Percentiles rank a stretch among this genome's conserved stretches.
phyloP scores from a whole-genome alignment of 1,140 invertebrate genomes.

The Hesperophylax magnus region DNA sequence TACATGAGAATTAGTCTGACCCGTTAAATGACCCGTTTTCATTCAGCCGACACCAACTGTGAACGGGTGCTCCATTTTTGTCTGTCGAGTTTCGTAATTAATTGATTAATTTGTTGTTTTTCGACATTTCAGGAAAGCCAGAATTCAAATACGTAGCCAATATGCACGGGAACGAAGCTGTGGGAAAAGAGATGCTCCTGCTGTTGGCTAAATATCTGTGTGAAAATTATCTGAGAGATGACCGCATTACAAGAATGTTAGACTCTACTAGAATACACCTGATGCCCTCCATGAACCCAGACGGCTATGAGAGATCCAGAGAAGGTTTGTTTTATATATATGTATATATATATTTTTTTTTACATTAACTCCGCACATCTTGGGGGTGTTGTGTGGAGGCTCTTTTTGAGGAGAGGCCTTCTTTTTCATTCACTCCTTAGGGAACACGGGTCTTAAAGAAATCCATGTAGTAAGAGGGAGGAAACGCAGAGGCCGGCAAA shows the following conservation, averaged over 20 bases:
- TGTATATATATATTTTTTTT: not conserved
- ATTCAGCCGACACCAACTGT: too few relatives aligned
- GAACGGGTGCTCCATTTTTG: too few relatives aligned
- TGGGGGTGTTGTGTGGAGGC: too few relatives aligned
- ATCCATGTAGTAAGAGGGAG: too few relatives aligned
- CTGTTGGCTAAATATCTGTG: slow-evolving; percentile 90
- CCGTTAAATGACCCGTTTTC: too few relatives aligned
- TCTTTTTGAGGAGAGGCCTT: too few relatives aligned
- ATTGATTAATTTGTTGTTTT: not conserved
- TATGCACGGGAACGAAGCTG: slow-evolving; percentile 97
- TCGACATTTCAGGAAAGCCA: slow-evolving; percentile 75
- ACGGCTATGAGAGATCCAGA: slow-evolving; percentile 89
- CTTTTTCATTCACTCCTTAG: too few relatives aligned
- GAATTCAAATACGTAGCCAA: slow-evolving; percentile 96
- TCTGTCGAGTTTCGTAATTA: too few relatives aligned
- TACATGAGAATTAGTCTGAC: too few relatives aligned
- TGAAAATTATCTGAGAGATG: slow-evolving; percentile 84
- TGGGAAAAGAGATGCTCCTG: slow-evolving; percentile 90
- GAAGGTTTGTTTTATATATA: slow-evolving; percentile 68
- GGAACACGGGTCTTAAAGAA: too few relatives aligned
- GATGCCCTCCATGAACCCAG: slow-evolving; percentile 97
- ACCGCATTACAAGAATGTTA: slow-evolving; percentile 82
- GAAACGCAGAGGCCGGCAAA: too few relatives aligned
- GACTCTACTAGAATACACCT: slow-evolving; percentile 91
- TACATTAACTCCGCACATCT: too few relatives aligned